phyloP scores from a whole-genome alignment of 2,113 vertebrate genomes.

The Apeltes quadracus region DNA sequence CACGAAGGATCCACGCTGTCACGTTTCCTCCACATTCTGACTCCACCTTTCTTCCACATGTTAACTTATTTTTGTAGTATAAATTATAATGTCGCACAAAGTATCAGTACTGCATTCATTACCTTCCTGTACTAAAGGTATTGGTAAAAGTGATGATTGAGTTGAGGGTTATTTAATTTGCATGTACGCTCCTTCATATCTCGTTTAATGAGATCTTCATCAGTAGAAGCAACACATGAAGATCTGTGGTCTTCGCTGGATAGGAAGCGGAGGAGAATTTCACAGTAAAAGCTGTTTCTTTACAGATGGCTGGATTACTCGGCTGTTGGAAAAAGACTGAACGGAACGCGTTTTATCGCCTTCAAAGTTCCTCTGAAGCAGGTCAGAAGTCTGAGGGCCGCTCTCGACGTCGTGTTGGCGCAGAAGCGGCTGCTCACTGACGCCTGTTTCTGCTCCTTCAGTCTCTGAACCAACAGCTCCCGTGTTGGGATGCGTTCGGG shows the following conservation, averaged over 20 bases:
- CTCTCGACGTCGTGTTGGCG: too few relatives aligned
- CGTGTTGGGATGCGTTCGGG: conserved; percentile 78
- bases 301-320: conserved; percentile 86
- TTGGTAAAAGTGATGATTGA: too few relatives aligned
- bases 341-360: conserved; percentile 89
- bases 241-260: not conserved
- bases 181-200: too few relatives aligned
- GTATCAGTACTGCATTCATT: too few relatives aligned
- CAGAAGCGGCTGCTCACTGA: not conserved
- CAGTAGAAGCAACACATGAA: not conserved
- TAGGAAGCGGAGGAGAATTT: not conserved
- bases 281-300: not conserved
- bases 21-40: too few relatives aligned
- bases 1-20: too few relatives aligned
- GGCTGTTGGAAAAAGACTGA: conserved; percentile 84
- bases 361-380: conserved; percentile 91
- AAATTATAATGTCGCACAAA: too few relatives aligned
- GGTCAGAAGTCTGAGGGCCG: conserved; percentile 67
- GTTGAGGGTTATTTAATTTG: too few relatives aligned
- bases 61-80: too few relatives aligned
- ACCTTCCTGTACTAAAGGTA: too few relatives aligned
- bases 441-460: conserved; percentile 40
- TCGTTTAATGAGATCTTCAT: too few relatives aligned
- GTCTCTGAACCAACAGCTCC: conserved; percentile 79
- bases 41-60: too few relatives aligned